These are phyloP conservation scores for Octodonta nipae DNA, from an alignment of 2,888 invertebrate genomes.

Conservation along the genomic window DNA sequence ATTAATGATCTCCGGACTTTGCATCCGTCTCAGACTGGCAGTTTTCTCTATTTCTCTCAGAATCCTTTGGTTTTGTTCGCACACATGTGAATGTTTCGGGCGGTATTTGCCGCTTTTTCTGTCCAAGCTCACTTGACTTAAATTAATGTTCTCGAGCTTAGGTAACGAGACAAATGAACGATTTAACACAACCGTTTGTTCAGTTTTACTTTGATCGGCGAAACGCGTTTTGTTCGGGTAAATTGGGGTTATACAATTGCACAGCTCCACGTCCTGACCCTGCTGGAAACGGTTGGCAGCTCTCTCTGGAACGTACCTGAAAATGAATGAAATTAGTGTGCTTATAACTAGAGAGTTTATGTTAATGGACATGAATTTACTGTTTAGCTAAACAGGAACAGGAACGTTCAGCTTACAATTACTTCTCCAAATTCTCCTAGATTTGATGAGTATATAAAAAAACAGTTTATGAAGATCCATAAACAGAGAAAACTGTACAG, in stretches of 20 bases:
- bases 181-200: conserved; percentile 23
- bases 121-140: conserved; percentile 38
- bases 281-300: conserved; percentile 23
- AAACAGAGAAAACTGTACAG: no score
- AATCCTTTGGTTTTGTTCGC: conserved; percentile 32
- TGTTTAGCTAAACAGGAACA: no score
- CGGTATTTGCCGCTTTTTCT: conserved; percentile 22
- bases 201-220: conserved; percentile 21
- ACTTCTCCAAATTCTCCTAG: no score
- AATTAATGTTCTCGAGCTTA: conserved; percentile 26
- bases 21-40: conserved; percentile 22
- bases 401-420: no score
- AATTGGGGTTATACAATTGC: conserved; percentile 26
- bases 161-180: conserved; percentile 27
- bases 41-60: conserved; percentile 11
- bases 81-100: conserved; percentile 35
- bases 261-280: conserved; percentile 28
- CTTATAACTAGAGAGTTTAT: no score
- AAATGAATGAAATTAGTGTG: no score
- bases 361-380: no score
- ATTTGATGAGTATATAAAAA: no score
- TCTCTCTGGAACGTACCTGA: conserved; percentile 21
- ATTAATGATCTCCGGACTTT: conserved; percentile 34
- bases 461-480: no score
- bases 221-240: conserved; percentile 22